Percentiles rank a stretch among this genome's conserved stretches.
Evolutionary conservation across 2,888 invertebrate genomes (phyloP).

Genomic region (Meiosimyza platycephala): DNA sequence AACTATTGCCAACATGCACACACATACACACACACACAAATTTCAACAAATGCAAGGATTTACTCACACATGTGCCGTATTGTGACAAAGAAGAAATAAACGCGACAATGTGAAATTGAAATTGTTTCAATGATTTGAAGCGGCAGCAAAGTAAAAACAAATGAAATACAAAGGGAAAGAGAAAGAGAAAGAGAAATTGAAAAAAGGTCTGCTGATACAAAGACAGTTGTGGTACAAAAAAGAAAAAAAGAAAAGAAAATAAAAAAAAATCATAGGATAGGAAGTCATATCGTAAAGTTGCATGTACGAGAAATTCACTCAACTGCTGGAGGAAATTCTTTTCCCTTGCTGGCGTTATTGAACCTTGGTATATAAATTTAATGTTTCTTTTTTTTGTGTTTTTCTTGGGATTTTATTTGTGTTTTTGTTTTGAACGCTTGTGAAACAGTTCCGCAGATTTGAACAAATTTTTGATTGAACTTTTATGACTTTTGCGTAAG

Average conservation of each 20-base stretch:
- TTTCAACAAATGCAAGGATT: neutral
- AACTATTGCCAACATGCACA: neutral
- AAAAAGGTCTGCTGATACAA: neutral
- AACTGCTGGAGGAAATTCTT: too few species aligned
- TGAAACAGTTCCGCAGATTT: neutral
- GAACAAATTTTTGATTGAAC: neutral
- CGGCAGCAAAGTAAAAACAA: neutral
- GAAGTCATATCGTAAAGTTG: neutral
- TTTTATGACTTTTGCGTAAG: neutral
- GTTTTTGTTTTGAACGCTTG: neutral
- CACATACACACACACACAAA: neutral
- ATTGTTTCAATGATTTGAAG: conserved; percentile 22
- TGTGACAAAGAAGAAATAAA: neutral
- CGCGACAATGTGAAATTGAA: conserved; percentile 30
- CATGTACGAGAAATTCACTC: neutral
- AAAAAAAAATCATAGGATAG: neutral
- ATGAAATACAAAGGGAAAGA: neutral
- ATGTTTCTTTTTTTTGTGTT: neutral
- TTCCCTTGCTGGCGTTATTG: too few species aligned
- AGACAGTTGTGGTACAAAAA: neutral
- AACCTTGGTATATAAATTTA: too few species aligned
- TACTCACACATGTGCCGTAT: conserved; percentile 3
- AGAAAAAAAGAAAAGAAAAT: neutral
- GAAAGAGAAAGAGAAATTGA: neutral
- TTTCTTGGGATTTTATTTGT: neutral